Evolutionary conservation across 2,888 invertebrate genomes (phyloP).

Genomic region (Diadromus collaris): DNA sequence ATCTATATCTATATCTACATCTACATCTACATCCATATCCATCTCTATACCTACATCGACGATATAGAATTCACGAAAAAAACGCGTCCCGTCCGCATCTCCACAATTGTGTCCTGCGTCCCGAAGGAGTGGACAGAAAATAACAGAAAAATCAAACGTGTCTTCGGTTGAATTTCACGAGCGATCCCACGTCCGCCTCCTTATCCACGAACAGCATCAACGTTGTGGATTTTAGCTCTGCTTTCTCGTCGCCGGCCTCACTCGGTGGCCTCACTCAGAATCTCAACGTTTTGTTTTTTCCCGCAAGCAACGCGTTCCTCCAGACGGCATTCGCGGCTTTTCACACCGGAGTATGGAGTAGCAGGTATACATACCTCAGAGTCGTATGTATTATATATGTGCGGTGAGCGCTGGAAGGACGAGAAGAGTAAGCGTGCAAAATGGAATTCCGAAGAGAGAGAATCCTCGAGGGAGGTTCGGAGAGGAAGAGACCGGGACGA

Average conservation of each 20-base stretch:
- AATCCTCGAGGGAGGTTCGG: slow-evolving; percentile 47
- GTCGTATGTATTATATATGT: slow-evolving; percentile 40
- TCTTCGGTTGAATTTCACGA: slow-evolving; percentile 8
- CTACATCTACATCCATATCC: too few species aligned
- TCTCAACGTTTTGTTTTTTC: slow-evolving; percentile 12
- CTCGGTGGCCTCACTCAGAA: slow-evolving; percentile 21
- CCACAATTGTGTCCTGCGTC: slow-evolving; percentile 40
- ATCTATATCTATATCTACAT: too few species aligned
- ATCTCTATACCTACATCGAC: too few species aligned
- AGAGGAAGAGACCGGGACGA: slow-evolving; percentile 29
- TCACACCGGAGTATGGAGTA: slow-evolving; percentile 11
- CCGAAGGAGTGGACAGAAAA: neutral
- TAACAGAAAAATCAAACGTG: slow-evolving; percentile 9
- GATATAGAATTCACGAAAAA: neutral
- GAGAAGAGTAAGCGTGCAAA: slow-evolving; percentile 56
- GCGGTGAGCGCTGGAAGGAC: slow-evolving; percentile 40
- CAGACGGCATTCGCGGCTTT: slow-evolving; percentile 6
- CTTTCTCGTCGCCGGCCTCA: slow-evolving; percentile 22
- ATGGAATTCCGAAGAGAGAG: slow-evolving; percentile 56
- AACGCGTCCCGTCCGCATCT: neutral
- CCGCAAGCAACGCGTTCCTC: neutral
- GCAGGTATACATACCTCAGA: slow-evolving; percentile 56
- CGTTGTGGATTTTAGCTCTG: slow-evolving; percentile 1
- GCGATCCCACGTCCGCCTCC: slow-evolving; percentile 11
- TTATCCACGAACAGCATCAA: neutral